Conservation (phyloP, 2,113 vertebrate species). For the Onychostoma macrolepis region DNA sequence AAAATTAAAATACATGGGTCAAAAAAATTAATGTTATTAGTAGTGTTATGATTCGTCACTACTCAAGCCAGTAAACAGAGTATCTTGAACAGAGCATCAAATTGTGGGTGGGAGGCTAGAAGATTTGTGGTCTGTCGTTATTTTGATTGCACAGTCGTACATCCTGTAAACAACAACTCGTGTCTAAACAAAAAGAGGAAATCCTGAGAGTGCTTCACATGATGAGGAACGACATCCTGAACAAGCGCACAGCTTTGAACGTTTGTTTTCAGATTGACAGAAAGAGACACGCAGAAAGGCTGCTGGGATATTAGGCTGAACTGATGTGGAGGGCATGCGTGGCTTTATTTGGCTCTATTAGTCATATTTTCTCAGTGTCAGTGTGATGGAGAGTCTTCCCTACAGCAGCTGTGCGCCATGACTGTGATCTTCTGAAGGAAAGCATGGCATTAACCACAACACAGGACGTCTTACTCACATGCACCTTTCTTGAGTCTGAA, state of each 20-base stretch:
- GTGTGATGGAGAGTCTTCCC: not conserved
- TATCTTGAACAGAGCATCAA: not conserved
- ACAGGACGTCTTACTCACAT: not conserved
- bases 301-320: not conserved
- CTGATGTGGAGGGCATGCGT: not conserved
- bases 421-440: not conserved
- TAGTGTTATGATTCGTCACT: no score
- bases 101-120: not conserved
- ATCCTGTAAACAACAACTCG: slow-evolving; percentile 40
- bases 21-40: no score
- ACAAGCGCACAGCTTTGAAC: not conserved
- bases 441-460: not conserved
- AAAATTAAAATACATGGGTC: no score
- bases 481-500: not conserved
- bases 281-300: no score
- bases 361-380: not conserved
- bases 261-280: not conserved
- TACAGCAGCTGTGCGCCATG: not conserved
- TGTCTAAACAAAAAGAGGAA: slow-evolving; percentile 52
- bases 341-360: not conserved
- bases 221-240: slow-evolving; percentile 18
- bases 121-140: slow-evolving; percentile 29
- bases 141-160: slow-evolving; percentile 7
- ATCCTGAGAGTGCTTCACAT: slow-evolving; percentile 37
- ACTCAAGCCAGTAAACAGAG: not conserved